Evolutionary conservation across 2,888 invertebrate species (phyloP).

Genomic region (Halictus ligatus): DNA sequence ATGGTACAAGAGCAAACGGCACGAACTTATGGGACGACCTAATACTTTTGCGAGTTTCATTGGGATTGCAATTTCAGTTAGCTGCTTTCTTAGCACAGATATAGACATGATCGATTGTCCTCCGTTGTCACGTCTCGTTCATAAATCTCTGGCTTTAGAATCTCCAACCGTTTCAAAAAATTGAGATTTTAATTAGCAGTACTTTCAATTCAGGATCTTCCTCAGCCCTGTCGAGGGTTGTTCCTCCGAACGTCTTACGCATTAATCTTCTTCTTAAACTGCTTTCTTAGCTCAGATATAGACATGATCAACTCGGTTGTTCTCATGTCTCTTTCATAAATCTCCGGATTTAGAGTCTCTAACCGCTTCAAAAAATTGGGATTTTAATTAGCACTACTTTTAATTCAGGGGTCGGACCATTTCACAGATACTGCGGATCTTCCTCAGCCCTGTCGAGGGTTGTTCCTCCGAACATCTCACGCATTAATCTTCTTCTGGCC

Average conservation of each 20-base stretch:
- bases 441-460: background rate
- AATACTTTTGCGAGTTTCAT: too few relatives aligned
- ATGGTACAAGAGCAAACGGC: too few relatives aligned
- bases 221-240: background rate
- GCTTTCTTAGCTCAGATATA: too few relatives aligned
- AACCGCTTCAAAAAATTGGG: background rate
- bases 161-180: background rate
- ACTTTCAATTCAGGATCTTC: background rate
- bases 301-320: too few relatives aligned
- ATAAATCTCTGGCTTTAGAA: background rate
- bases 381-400: background rate
- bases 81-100: too few relatives aligned
- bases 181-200: background rate
- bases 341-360: background rate
- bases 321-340: background rate
- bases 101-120: background rate
- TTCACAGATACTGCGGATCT: background rate
- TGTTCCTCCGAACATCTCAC: background rate
- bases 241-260: background rate
- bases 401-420: background rate
- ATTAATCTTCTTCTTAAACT: background rate
- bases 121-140: background rate
- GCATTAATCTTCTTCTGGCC: background rate
- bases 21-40: too few relatives aligned
- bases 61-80: too few relatives aligned